A percentile compares a stretch with the other conserved stretches of the same genome.
These are phyloP conservation scores for Menura novaehollandiae DNA, from an alignment of 2,113 vertebrate species.

Conservation along the genomic window DNA sequence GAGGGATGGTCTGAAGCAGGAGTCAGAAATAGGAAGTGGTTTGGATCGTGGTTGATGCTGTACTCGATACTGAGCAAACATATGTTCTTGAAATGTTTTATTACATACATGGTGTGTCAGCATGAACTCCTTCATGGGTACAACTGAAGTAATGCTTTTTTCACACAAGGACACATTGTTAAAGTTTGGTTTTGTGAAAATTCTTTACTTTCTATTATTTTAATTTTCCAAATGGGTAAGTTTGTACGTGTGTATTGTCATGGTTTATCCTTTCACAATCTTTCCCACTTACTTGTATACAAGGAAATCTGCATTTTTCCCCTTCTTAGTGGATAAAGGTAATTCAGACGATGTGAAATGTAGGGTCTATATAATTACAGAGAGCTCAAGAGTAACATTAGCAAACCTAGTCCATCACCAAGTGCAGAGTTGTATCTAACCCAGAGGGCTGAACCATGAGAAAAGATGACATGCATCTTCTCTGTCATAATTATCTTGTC, in stretches of 20 bases:
- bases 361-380: neutral
- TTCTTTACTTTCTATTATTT: neutral
- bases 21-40: neutral
- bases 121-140: neutral
- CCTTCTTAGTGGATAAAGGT: neutral
- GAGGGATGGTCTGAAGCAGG: neutral
- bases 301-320: neutral
- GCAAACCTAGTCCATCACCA: neutral
- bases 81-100: neutral
- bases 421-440: neutral
- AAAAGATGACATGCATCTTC: neutral
- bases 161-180: neutral
- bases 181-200: neutral
- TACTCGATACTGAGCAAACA: neutral
- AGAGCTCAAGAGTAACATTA: neutral
- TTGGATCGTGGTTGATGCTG: neutral
- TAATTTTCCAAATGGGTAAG: neutral
- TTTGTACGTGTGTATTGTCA: rapidly evolving
- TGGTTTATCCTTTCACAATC: neutral
- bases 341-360: neutral
- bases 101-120: neutral
- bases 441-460: neutral
- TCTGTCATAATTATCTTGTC: neutral
- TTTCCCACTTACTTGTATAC: neutral
- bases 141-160: neutral